phyloP scores from a whole-genome alignment of 2,888 invertebrate species.

The Xanthostigma xanthostigma region DNA sequence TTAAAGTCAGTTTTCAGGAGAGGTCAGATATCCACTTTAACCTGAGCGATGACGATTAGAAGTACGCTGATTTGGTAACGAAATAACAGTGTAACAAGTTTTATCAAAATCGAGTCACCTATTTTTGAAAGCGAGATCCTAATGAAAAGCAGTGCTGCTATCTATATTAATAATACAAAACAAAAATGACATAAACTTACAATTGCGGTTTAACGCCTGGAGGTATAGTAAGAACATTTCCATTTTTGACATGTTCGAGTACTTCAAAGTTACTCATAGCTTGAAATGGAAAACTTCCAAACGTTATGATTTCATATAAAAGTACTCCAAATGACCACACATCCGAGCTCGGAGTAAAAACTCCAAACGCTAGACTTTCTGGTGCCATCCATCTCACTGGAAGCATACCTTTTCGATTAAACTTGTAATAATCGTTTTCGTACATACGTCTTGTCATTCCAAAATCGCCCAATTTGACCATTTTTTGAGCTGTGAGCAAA shows the following conservation, averaged over 20 bases:
- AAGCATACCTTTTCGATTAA: conserved; percentile 73
- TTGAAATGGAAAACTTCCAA: conserved; percentile 83
- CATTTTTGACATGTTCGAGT: conserved; percentile 60
- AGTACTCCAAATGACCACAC: conserved; percentile 84
- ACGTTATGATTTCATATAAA: conserved; percentile 77
- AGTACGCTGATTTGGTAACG: too few relatives aligned
- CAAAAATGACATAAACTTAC: conserved; percentile 39
- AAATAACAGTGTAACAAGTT: too few relatives aligned
- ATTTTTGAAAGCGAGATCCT: too few relatives aligned
- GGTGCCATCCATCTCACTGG: conserved; percentile 92
- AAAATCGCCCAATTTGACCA: conserved; percentile 76
- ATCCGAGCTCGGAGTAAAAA: conserved; percentile 76
- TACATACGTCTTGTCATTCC: conserved; percentile 83
- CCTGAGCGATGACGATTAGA: too few relatives aligned
- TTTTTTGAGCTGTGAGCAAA: conserved; percentile 47
- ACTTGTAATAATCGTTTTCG: conserved; percentile 80
- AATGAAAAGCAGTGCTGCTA: neutral
- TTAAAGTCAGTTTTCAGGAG: too few relatives aligned
- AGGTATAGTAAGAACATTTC: conserved; percentile 59
- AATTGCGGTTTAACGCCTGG: conserved; percentile 62
- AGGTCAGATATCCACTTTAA: too few relatives aligned
- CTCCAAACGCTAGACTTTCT: conserved; percentile 66
- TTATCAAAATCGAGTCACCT: too few relatives aligned
- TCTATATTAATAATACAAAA: neutral
- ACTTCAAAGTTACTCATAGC: conserved; percentile 77